Evolutionary conservation across 2,113 vertebrate species (phyloP), one percentile per base, ranked within the genome.

Genomic region (Cairina moschata): DNA sequence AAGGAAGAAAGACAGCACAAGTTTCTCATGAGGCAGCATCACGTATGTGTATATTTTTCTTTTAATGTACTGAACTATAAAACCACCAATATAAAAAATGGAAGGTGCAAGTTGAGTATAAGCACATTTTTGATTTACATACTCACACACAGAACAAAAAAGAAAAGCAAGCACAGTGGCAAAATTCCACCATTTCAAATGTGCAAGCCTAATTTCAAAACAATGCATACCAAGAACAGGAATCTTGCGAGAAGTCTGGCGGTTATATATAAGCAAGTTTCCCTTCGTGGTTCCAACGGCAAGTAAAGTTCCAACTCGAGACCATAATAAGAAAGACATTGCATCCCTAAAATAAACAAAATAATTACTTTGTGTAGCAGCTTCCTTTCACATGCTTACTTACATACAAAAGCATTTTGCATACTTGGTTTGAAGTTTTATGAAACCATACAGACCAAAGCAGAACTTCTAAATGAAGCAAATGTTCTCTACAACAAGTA

Each of bases 241-340:
- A 95, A 99, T 99, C 97, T 99, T 99, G 97, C 99, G 99, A 94
- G 99, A 99, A 17, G 99, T 99, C 97, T 99, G 99, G 88, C 96
- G 98, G 94, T 99, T 99, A 97, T 99, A 99, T 96, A 99, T 98
- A 55, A 99, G 98, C 86, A 99, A 97, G 95, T 99, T 99, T 98
- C 99, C 99, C 96, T 99, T 99, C 17, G 98, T 95, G 84, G 99
- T 99, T 87, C 99, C 99, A 67, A 99, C 98, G 83, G 99, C 99
- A 96, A 99, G 97, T 63, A 99, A 95, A 26, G 98, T 96, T 85
- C 98, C 98, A 22, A 97, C 96, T 98, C 99, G 99, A 95, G 99
- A 99, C 99, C 99, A 99, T 65, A 99, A 91, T 80, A 99, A 95
- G 83, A 99, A 98, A 90, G 99, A 99, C 99, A 99, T 98, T 79